Conservation (phyloP, 2,113 vertebrate species). For the Rana temporaria region DNA sequence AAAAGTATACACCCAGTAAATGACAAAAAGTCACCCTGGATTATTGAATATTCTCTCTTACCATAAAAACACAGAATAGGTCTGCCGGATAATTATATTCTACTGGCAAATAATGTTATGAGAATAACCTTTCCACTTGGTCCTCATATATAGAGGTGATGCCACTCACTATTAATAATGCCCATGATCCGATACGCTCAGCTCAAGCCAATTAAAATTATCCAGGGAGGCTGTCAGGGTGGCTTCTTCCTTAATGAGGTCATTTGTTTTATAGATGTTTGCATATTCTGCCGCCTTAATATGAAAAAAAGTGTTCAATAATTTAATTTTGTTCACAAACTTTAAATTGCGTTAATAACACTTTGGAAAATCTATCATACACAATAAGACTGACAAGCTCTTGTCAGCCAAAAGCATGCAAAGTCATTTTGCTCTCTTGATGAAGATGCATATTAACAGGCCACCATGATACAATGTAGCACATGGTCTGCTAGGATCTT, state of each 20-base stretch:
- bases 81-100: slow-evolving; percentile 48
- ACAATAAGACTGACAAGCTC: slow-evolving; percentile 40
- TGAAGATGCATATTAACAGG: slow-evolving; percentile 32
- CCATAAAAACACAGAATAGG: background rate
- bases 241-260: slow-evolving; percentile 53
- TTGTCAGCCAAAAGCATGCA: slow-evolving; percentile 39
- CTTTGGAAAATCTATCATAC: slow-evolving; percentile 39
- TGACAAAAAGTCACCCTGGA: background rate
- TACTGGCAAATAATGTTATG: slow-evolving; percentile 27
- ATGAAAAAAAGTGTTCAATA: slow-evolving; percentile 28
- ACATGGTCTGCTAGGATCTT: slow-evolving; percentile 38
- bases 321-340: slow-evolving; percentile 30
- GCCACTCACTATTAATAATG: slow-evolving; percentile 57
- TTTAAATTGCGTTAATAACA: slow-evolving; percentile 49
- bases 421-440: slow-evolving; percentile 4
- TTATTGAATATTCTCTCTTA: slow-evolving; percentile 5
- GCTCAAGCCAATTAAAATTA: slow-evolving; percentile 64
- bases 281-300: slow-evolving; percentile 13
- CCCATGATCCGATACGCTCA: slow-evolving; percentile 3
- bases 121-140: slow-evolving; percentile 52
- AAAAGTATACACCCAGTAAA: background rate
- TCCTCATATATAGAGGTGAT: slow-evolving; percentile 39
- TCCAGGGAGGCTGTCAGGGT: slow-evolving; percentile 44
- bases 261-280: slow-evolving; percentile 43
- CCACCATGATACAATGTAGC: slow-evolving; percentile 36